Conservation (phyloP, 2,797 vertebrate species). For the Mus spretus region DNA sequence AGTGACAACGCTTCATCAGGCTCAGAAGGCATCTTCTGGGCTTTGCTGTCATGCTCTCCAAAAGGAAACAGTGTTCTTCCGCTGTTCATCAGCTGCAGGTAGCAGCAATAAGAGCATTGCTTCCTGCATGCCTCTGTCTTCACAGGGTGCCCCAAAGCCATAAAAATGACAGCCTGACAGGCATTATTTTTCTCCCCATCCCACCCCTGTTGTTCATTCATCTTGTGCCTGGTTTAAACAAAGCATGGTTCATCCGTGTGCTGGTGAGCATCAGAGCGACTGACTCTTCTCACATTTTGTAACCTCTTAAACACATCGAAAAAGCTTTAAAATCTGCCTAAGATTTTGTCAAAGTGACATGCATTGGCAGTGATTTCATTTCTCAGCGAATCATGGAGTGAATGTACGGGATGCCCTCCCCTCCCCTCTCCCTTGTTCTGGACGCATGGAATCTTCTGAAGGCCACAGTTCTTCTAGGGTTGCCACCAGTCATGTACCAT, state of each 20-base stretch:
- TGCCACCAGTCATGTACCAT: not conserved
- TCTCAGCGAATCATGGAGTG: not conserved
- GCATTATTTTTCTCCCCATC: not conserved
- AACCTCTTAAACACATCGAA: constrained; percentile 30
- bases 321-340: constrained; percentile 44
- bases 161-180: not conserved
- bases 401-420: not conserved
- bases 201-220: not conserved
- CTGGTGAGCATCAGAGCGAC: constrained; percentile 53
- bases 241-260: not conserved
- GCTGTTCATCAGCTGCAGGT: not conserved
- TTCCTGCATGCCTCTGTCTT: not conserved
- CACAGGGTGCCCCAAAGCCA: not conserved
- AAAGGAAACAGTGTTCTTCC: constrained; percentile 5
- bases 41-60: not conserved
- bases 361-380: constrained; percentile 1
- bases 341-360: constrained; percentile 55
- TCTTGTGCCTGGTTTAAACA: constrained; percentile 12
- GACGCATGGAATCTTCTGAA: not conserved
- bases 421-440: not conserved
- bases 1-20: constrained; percentile 43
- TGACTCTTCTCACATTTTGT: not conserved
- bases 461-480: not conserved
- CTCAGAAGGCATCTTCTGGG: constrained; percentile 34
- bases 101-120: not conserved